Percentiles rank a stretch among this genome's conserved stretches.
phyloP scores from a whole-genome alignment of 2,113 vertebrate genomes.

The Romanogobio albipinnatus region DNA sequence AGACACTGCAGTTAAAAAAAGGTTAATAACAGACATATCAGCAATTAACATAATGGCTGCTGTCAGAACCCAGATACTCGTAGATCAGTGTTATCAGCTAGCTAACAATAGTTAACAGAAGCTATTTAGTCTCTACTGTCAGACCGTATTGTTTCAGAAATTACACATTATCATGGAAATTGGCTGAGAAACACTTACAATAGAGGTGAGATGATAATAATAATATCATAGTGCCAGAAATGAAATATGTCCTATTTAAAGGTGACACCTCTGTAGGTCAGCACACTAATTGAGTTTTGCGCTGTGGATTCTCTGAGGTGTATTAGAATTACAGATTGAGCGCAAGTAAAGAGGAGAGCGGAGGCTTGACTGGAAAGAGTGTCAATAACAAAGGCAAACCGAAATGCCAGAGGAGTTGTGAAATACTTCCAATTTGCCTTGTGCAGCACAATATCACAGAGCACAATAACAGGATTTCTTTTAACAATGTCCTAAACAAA shows the following conservation, averaged over 20 bases:
- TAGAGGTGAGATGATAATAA: background rate
- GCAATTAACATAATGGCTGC: background rate
- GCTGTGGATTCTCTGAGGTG: background rate
- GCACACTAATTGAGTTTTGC: conserved; percentile 26
- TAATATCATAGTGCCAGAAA: background rate
- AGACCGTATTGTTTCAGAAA: conserved; percentile 28
- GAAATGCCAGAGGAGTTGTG: conserved; percentile 32
- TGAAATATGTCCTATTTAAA: conserved; percentile 22
- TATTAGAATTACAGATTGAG: conserved; percentile 30
- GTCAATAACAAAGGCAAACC: background rate
- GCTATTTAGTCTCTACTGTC: conserved; percentile 30
- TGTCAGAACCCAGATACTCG: background rate
- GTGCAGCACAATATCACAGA: background rate
- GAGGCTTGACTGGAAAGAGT: conserved; percentile 2
- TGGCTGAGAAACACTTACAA: background rate
- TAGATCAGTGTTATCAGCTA: background rate
- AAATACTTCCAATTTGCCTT: conserved; percentile 11
- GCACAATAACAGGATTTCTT: background rate
- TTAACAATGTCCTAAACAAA: background rate
- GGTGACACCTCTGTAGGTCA: background rate
- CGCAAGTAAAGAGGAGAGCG: conserved; percentile 9
- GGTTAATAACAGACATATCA: conserved; percentile 1
- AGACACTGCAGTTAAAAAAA: background rate
- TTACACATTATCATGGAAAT: conserved; percentile 54
- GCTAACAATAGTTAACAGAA: conserved; percentile 9